Base-by-base conservation (phyloP, 2,113 vertebrate genomes). In the Brachyhypopomus gauderio region DNA sequence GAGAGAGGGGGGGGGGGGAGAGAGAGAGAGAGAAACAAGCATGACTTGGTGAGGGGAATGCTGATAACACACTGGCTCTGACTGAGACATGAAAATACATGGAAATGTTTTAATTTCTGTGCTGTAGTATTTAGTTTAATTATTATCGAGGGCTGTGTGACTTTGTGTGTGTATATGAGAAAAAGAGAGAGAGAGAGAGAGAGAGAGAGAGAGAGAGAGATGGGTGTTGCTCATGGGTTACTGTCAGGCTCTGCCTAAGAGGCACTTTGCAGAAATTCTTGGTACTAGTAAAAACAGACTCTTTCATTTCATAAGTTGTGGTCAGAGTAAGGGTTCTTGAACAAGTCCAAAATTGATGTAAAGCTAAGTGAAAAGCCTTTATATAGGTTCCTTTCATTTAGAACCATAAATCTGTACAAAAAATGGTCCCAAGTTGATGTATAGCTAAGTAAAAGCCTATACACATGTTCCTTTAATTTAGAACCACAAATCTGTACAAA, bases 231-330 rank as follows among this genome's bases (percentile, higher is more conserved):
- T 77, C 19, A 30, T 48, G 66, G 41, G 70, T 67, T 48, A 78
- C 41, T 45, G 55, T 62, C 59, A 78, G 63, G 23, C 7, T 83
- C 22, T 62, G 23, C 71, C 48, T 73, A 41, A 67, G 14, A 71
- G 41, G 19, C 22, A 69, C 69, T 56, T 64, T 67, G 62, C 67
- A 67, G 23, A 0, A 11, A 70, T 30, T 73, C 25, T 22, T 41
- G 20, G 66, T 70, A 12, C 36, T n/a, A 20, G 52, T 80, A 75
- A 84, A 75, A 73, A 86, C 72, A 79, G 79, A 16, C 52, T 59
- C 71, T 69, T 74, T 79, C 52, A 69, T 79, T 48, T 79, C 20
- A 70, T 11, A 67, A 22, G 48, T 64, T 75, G 9, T 60, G 67
- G 45, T 72, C 19, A 38, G 7, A 30, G 38, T 63, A 41, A 72